A percentile compares a stretch with the other conserved stretches of the same genome.
phyloP scores from a whole-genome alignment of 2,113 vertebrate species.

The Stictonetta naevosa region DNA sequence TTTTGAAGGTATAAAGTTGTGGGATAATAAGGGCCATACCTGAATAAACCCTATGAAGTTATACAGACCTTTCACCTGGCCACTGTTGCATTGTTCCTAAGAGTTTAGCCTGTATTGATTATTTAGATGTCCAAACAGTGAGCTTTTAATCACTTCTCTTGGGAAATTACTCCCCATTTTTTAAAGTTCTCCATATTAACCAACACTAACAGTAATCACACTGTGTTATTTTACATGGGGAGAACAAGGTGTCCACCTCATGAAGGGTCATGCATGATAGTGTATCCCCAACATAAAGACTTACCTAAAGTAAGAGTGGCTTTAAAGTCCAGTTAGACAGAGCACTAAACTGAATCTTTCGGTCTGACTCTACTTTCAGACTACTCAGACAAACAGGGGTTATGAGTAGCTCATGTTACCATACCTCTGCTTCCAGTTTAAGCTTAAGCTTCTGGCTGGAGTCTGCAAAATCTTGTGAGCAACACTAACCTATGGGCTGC shows the following conservation, averaged over 20 bases:
- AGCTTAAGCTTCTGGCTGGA: background rate
- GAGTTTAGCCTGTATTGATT: background rate
- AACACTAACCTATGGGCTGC: background rate
- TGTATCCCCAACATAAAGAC: background rate
- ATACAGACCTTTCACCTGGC: background rate
- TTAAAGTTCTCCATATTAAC: background rate
- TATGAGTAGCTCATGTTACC: background rate
- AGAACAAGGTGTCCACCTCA: background rate
- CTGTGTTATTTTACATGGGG: background rate
- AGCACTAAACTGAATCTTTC: background rate
- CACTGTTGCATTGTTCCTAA: background rate
- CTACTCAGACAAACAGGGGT: background rate
- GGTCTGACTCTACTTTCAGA: background rate
- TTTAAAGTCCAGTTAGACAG: background rate
- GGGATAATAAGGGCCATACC: background rate
- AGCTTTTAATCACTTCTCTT: background rate
- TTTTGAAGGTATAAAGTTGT: background rate
- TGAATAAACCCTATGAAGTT: background rate
- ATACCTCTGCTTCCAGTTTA: background rate
- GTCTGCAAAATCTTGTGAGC: background rate
- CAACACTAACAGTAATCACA: background rate
- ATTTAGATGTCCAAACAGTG: background rate
- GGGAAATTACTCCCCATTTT: background rate
- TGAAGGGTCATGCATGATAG: background rate
- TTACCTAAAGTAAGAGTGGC: background rate